Conservation (phyloP, 2,797 vertebrate species). For the Bucorvus abyssinicus region DNA sequence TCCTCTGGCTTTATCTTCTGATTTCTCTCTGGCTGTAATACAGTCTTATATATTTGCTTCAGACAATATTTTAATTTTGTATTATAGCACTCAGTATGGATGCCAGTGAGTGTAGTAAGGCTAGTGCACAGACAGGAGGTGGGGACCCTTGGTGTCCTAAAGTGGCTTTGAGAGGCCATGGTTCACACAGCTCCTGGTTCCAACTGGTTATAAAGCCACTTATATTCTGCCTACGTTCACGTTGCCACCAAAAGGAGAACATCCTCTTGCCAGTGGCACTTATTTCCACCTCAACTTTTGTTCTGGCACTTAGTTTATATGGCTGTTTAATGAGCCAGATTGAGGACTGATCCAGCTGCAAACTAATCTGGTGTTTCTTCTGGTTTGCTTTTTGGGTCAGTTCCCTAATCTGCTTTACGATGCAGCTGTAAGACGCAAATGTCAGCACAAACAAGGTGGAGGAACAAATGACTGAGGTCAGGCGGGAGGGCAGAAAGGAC, state of each 20-base stretch:
- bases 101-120: not conserved
- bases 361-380: not conserved
- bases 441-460: not conserved
- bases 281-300: not conserved
- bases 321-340: not conserved
- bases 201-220: fast-evolving
- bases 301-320: not conserved
- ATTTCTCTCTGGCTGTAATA: not conserved
- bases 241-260: not conserved
- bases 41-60: not conserved
- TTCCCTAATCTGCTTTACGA: not conserved
- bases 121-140: not conserved
- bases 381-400: not conserved
- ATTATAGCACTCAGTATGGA: not conserved
- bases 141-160: not conserved
- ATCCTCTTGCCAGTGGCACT: not conserved
- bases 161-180: not conserved
- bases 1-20: not conserved
- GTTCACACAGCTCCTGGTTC: not conserved
- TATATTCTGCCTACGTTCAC: not conserved
- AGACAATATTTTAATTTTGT: not conserved
- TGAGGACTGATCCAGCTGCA: not conserved
- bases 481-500: not conserved
- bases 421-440: not conserved
- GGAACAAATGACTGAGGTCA: not conserved